Base-by-base conservation (phyloP, 2,888 invertebrate genomes). In the Entomobrya proxima region DNA sequence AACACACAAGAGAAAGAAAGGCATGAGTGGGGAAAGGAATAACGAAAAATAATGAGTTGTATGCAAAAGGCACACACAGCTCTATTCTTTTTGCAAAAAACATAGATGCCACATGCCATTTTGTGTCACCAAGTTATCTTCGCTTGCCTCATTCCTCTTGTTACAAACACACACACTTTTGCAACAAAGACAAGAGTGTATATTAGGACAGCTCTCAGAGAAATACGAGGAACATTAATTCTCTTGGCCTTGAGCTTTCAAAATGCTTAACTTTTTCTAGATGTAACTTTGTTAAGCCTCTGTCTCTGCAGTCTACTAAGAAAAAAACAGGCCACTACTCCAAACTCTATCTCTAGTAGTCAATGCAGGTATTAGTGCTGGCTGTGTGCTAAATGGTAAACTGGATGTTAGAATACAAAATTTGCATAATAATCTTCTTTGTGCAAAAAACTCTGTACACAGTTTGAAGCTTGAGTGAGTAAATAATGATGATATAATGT, bases 151-250 rank as follows among this genome's bases (percentile, higher is more conserved):
- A 75, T 82, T 61, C 75, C 50, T 47, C 72, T 72, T 50, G 50
- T 82, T 47, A 72, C 27, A 69, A 15, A 40, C n/a, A n/a, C n/a
- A n/a, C n/a, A n/a, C n/a, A 40, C 15, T 40, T 40, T 40, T 40
- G 44, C 44, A 15, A 40, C 9, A 40, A 40, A 11, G 44, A n/a
- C 44, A 40, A 15, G 44, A 40, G 44, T 15, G 7, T 15, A 40
- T 7, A 15, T 15, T 11, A 40, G 44, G n/a, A n/a, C n/a, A n/a
- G n/a, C n/a, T n/a, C n/a, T n/a, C 58, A 35, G 58, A 5, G 64
- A 82, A 74, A 82, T 47, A 50, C 64, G 64, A 82, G 82, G n/a
- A n/a, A 64, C 82, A 82, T 82, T 82, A 82, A 82, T 82, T 82
- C 75, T 44, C 47, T 75, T 75, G 75, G 40, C 82, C 82, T 82